Percentiles rank a stretch among this genome's conserved stretches.
These are phyloP conservation scores for Gonioctena quinquepunctata DNA, from an alignment of 1,140 invertebrate genomes.

Conservation along the genomic window DNA sequence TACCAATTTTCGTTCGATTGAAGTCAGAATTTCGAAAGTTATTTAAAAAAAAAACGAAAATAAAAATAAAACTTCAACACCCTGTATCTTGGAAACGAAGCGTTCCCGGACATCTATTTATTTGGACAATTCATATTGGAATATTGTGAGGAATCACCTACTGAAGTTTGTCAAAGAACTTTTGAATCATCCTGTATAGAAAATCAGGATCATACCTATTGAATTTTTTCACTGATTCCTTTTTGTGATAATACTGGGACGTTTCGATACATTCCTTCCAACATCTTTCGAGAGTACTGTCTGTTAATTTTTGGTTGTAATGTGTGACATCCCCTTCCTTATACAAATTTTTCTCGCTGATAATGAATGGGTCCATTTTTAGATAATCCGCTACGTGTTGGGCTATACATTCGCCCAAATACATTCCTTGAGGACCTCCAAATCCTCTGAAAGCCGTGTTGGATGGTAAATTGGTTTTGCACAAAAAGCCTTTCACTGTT, in stretches of 20 bases:
- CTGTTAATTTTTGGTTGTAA: conserved; percentile 74
- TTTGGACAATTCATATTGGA: too few species aligned
- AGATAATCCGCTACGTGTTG: conserved; percentile 75
- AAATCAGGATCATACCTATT: conserved; percentile 77
- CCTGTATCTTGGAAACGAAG: too few species aligned
- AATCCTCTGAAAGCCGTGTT: conserved; percentile 92
- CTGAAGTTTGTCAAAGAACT: too few species aligned
- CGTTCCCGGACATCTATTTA: too few species aligned
- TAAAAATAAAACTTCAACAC: too few species aligned
- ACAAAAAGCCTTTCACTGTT: conserved; percentile 69
- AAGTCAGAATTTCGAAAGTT: too few species aligned
- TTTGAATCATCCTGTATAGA: too few species aligned
- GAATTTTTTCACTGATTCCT: conserved; percentile 66
- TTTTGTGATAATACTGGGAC: conserved; percentile 69
- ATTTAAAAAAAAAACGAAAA: too few species aligned
- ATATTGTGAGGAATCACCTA: too few species aligned
- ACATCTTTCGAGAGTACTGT: conserved; percentile 79
- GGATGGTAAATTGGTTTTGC: conserved; percentile 84
- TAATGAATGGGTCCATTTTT: conserved; percentile 62
- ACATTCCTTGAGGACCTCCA: conserved; percentile 89
- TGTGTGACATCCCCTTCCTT: conserved; percentile 78
- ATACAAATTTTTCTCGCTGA: conserved; percentile 76
- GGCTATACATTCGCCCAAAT: conserved; percentile 77
- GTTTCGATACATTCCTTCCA: conserved; percentile 79
- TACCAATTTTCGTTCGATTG: too few species aligned